Conservation (phyloP, 2,113 vertebrate species). For the Gallinago undulata region DNA sequence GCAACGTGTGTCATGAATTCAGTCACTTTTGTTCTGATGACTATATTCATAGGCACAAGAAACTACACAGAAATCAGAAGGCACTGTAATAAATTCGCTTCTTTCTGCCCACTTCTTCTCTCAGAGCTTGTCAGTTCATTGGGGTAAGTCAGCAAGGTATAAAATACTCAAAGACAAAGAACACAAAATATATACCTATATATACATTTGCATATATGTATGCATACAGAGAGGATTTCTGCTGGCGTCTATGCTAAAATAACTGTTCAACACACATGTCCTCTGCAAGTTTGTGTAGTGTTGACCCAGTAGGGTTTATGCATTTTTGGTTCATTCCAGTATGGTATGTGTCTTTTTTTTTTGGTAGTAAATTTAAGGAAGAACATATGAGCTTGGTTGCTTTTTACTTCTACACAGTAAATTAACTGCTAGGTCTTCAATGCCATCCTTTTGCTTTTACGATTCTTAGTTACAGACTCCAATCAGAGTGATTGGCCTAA, state of each 20-base stretch:
- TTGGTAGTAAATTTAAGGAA: neutral
- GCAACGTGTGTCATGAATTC: neutral
- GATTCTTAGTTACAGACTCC: neutral
- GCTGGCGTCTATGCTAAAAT: neutral
- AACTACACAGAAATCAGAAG: neutral
- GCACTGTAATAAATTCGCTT: neutral
- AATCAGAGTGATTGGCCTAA: neutral
- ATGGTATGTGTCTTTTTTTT: rapidly evolving
- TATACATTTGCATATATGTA: neutral
- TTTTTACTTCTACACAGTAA: neutral
- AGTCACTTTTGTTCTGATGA: neutral
- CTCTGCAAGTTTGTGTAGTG: neutral
- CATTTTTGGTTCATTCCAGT: neutral
- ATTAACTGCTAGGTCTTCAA: neutral
- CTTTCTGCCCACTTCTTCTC: rapidly evolving
- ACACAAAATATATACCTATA: neutral
- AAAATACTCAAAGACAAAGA: neutral
- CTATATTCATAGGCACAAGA: neutral
- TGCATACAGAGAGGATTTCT: neutral
- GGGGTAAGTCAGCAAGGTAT: neutral
- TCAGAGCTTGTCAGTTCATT: neutral
- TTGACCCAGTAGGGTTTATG: rapidly evolving
- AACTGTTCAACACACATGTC: neutral
- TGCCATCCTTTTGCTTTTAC: neutral
- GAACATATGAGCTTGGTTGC: neutral